A percentile compares a stretch with the other conserved stretches of the same genome.
Conservation (phyloP, 2,113 vertebrate genomes). For the Atherinomorus stipes region DNA sequence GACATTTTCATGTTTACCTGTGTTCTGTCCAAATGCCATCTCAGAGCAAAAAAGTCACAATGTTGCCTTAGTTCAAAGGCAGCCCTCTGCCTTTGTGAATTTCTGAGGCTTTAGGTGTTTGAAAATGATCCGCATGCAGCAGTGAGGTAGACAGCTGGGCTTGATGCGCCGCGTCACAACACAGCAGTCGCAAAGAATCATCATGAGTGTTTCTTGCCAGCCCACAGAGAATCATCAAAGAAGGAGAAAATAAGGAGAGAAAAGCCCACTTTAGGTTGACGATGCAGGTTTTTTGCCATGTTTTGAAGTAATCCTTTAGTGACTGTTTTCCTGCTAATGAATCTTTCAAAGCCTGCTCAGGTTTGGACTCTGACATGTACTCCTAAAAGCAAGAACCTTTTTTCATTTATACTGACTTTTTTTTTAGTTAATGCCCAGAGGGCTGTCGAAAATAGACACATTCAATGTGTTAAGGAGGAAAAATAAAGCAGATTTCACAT, state of each 20-base stretch:
- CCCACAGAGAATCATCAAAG: slow-evolving; percentile 50
- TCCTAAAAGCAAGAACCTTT: slow-evolving; percentile 1
- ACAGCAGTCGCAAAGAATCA: slow-evolving; percentile 38
- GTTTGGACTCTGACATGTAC: slow-evolving; percentile 17
- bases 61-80: slow-evolving; percentile 51
- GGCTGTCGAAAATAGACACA: neutral
- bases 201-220: slow-evolving; percentile 33
- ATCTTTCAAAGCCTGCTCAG: slow-evolving; percentile 11
- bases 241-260: slow-evolving; percentile 30
- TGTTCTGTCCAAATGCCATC: slow-evolving; percentile 48
- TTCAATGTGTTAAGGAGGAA: neutral
- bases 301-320: slow-evolving; percentile 31
- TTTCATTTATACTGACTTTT: neutral
- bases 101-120: slow-evolving; percentile 25
- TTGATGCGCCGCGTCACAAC: slow-evolving; percentile 31
- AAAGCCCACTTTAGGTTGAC: slow-evolving; percentile 13
- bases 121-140: slow-evolving; percentile 36
- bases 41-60: slow-evolving; percentile 32
- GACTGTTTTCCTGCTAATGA: slow-evolving; percentile 37
- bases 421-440: neutral
- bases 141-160: slow-evolving; percentile 11
- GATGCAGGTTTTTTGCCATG: slow-evolving; percentile 20
- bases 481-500: neutral
- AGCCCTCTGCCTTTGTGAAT: slow-evolving; percentile 3
- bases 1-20: slow-evolving; percentile 39